Percentiles rank a stretch among this genome's conserved stretches.
Conservation (phyloP, 2,113 vertebrate genomes). For the Syrmaticus mikado region DNA sequence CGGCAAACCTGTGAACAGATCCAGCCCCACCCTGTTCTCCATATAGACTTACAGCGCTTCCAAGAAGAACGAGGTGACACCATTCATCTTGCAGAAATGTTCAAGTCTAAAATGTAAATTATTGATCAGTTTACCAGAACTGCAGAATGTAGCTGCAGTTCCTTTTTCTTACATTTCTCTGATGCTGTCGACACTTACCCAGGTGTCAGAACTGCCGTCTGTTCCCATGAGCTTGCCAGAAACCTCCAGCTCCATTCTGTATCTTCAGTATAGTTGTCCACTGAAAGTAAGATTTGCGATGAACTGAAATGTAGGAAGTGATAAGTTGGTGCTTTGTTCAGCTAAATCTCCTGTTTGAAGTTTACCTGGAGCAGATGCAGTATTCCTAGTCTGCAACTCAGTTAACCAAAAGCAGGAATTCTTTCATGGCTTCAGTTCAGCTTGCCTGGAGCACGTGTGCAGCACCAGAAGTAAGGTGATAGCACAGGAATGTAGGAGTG, state of each 20-base stretch:
- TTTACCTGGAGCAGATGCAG: not conserved
- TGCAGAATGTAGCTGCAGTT: slow-evolving; percentile 44
- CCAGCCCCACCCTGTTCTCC: not conserved
- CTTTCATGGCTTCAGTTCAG: not conserved
- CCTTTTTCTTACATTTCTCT: slow-evolving; percentile 26
- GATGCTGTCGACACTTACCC: slow-evolving; percentile 47
- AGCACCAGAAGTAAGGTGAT: not conserved
- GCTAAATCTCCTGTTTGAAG: not conserved
- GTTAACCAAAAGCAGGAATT: not conserved
- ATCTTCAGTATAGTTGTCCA: not conserved
- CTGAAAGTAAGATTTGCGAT: not conserved
- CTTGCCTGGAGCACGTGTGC: fast-evolving
- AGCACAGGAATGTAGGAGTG: not conserved
- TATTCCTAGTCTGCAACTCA: not conserved
- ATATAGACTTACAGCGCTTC: slow-evolving; percentile 28
- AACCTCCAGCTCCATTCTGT: not conserved
- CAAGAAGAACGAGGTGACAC: slow-evolving; percentile 1
- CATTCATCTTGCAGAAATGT: slow-evolving; percentile 7
- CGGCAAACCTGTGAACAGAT: not conserved
- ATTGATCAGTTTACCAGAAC: slow-evolving; percentile 66
- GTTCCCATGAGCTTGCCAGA: slow-evolving; percentile 6
- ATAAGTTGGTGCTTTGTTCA: not conserved
- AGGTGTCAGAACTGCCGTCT: slow-evolving; percentile 53
- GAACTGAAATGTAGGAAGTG: not conserved
- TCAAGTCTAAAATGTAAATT: slow-evolving; percentile 48